Base-by-base conservation (phyloP, 1,140 invertebrate species). In the Drosophila tani region DNA sequence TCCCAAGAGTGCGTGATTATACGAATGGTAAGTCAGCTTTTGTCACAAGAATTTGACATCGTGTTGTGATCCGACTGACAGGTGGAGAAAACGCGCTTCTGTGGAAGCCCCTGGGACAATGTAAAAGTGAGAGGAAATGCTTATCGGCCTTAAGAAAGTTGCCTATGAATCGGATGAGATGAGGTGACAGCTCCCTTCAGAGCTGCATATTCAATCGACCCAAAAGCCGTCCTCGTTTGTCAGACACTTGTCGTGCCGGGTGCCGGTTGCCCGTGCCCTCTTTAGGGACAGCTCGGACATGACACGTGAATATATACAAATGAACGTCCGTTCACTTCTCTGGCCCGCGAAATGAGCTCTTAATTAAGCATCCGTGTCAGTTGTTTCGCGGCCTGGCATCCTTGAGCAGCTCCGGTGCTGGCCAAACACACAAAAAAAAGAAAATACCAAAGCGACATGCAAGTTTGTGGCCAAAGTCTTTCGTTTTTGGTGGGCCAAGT, bases 331-430 rank as follows among this genome's bases (percentile, higher is more conserved):
- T 73, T 70, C 75, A 77, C 75, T 77, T 77, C 40, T 68, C 40
- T 68, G 60, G 45, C 50, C 75, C 38, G 58, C 70, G 51, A 78
- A 81, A 87, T 87, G 79, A 87, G 83, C 84, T 88, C 84, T 87
- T 87, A 87, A 87, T 87, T 87, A 87, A 87, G 84, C 73, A 88
- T 75, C 84, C 70, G 77, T 75, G 81, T 87, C 81, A 88, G 68
- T 55, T 75, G 79, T 80, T 79, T 62, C 76, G 40, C 59, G 47
- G 49, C 57, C 49, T 46, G 49, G 65, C 75, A 86, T 87, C 82
- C 83, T 86, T 79, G 50, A 50, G 62, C 51, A 50, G 62, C 51
- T 38, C 19, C 3, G 51, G 32, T 55, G 32, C 69, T 47, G 64
- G 56, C 41, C 53, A 64, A 69, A 45, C 58, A 64, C 64, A 59